Evolutionary conservation across 2,797 vertebrate species (phyloP).

Genomic region (Periophthalmus magnuspinnatus): DNA sequence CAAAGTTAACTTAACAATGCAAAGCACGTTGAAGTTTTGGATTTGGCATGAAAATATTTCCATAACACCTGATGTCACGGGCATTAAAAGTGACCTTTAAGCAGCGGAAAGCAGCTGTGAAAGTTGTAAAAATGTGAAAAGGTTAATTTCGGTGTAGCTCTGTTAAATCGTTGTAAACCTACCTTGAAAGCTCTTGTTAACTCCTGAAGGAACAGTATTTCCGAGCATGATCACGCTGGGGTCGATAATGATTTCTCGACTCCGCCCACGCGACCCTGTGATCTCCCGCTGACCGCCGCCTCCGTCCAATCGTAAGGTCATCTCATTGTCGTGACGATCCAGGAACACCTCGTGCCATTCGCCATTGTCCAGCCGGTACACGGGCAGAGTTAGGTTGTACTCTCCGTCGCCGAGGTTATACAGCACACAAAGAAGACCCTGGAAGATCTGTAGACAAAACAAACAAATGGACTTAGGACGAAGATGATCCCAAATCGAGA

Average conservation of each 20-base stretch:
- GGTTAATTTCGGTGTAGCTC: not conserved
- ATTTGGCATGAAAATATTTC: not conserved
- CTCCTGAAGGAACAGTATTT: constrained; percentile 76
- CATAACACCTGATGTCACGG: constrained; percentile 5
- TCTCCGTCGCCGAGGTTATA: constrained; percentile 90
- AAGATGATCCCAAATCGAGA: not conserved
- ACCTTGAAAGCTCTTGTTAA: constrained; percentile 89
- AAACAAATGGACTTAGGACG: not conserved
- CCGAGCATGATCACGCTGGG: constrained; percentile 82
- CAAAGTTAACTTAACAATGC: not conserved
- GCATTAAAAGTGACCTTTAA: not conserved
- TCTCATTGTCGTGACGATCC: constrained; percentile 86
- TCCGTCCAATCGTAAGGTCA: constrained; percentile 82
- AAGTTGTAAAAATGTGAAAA: not conserved
- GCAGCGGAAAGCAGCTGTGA: not conserved
- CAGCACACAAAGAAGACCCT: constrained; percentile 80
- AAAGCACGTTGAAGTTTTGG: not conserved
- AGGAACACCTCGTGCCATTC: constrained; percentile 86
- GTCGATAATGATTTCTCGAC: constrained; percentile 85
- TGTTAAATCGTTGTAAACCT: constrained; percentile 8
- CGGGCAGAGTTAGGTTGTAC: constrained; percentile 80
- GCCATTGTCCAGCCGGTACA: constrained; percentile 84
- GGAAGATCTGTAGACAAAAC: constrained; percentile 69
- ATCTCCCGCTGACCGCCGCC: constrained; percentile 85
- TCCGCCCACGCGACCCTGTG: constrained; percentile 71